Conservation (phyloP, 2,113 vertebrate species). For the Grus americana region DNA sequence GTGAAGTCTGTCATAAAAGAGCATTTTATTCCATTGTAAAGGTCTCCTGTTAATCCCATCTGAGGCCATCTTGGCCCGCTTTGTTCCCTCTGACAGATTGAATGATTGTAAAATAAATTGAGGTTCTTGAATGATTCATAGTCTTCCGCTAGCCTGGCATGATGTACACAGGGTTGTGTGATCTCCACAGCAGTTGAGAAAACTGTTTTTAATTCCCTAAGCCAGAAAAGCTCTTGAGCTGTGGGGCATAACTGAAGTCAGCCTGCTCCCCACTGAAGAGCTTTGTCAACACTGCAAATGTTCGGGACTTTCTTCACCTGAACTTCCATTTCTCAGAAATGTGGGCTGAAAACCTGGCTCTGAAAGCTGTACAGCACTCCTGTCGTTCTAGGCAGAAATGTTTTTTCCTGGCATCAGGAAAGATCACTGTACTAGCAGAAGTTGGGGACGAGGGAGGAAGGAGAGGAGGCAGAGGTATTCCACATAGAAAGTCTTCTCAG, state of each 20-base stretch:
- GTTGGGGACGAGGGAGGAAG: neutral
- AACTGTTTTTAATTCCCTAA: slow-evolving; percentile 2
- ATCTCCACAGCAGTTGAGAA: neutral
- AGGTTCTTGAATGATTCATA: slow-evolving; percentile 18
- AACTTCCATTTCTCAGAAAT: neutral
- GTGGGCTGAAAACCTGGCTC: neutral
- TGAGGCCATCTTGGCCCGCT: neutral
- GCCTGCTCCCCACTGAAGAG: neutral
- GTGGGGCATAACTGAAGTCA: neutral
- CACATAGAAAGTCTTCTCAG: neutral
- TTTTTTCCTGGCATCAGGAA: neutral
- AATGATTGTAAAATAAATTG: neutral
- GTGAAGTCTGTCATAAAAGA: neutral
- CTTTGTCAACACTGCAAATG: neutral
- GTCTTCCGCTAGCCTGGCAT: neutral
- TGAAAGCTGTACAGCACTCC: neutral
- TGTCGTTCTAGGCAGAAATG: neutral
- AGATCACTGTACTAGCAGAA: neutral
- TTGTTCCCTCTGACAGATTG: neutral
- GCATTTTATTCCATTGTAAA: neutral
- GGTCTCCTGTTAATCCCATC: neutral
- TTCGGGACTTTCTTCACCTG: neutral
- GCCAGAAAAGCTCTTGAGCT: neutral
- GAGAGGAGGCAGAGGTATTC: neutral
- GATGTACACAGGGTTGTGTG: neutral